Percentiles rank a stretch among this genome's conserved stretches.
Evolutionary conservation across 2,797 vertebrate species (phyloP).

Genomic region (Periparus ater): DNA sequence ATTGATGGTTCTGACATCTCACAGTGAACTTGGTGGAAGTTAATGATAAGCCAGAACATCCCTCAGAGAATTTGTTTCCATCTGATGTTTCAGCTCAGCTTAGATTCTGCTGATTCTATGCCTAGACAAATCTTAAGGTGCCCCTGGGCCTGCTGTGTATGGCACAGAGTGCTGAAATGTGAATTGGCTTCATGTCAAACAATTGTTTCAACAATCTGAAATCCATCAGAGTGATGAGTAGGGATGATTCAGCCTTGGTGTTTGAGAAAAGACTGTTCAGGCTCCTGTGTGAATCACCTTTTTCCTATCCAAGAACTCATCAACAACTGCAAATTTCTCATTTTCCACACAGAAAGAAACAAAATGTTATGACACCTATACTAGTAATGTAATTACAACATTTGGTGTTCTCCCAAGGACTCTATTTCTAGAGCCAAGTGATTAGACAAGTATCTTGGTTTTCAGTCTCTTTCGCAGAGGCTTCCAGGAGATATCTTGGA

Average conservation of each 20-base stretch:
- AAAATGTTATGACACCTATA: conserved; percentile 61
- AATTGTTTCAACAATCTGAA: conserved; percentile 11
- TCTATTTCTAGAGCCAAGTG: conserved; percentile 36
- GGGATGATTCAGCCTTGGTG: neutral
- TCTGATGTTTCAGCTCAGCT: neutral
- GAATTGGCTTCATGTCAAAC: neutral
- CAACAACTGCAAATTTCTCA: conserved; percentile 12
- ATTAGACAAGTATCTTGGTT: conserved; percentile 47
- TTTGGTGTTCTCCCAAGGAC: conserved; percentile 39
- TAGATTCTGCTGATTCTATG: neutral
- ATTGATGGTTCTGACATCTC: neutral
- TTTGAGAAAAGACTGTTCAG: neutral
- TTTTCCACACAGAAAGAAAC: conserved; percentile 29
- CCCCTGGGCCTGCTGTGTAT: neutral
- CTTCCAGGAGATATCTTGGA: conserved; percentile 24
- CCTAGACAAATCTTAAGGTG: neutral
- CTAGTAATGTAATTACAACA: conserved; percentile 48
- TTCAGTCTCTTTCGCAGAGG: conserved; percentile 16
- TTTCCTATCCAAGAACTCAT: conserved; percentile 36
- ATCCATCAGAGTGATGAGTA: neutral
- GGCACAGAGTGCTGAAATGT: neutral
- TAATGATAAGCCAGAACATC: neutral
- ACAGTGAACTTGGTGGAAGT: neutral
- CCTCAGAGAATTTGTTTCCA: neutral
- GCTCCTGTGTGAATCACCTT: conserved; percentile 34